Base-by-base conservation (phyloP, 2,888 invertebrate genomes). In the Cactoblastis cactorum region DNA sequence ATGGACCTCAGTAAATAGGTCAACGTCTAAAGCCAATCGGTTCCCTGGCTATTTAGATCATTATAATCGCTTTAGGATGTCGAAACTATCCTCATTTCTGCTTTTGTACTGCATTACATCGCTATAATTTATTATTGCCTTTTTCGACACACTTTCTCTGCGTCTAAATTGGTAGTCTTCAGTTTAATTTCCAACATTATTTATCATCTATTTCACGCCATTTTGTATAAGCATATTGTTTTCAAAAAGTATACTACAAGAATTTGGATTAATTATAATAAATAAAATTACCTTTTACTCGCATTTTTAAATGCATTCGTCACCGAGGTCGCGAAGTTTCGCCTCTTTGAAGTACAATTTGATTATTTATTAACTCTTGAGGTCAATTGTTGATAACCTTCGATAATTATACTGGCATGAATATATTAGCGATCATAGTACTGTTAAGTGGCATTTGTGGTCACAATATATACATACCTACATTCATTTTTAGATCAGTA, bases 371-470 rank as follows among this genome's bases (percentile, higher is more conserved):
- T 69, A 53, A 62, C 64, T 64, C 60, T 62, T 69, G 68, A 68
- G 73, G 71, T 68, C 69, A 62, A 56, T 59, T 60, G 60, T 63
- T 61, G 77, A 79, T 78, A 77, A 66, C 78, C 77, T 76, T 66
- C 65, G 53, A 33, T 68, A 22, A 38, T 33, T 34, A 49, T 15
- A 19, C 28, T 8, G 5, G 18, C 19, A 9, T 43, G 11, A 28
- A 28, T 48, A 9, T 24, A 37, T 48, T 38, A 38, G 24, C 32
- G n/a, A 35, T 37, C 37, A n/a, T 22, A 22, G 22, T 28, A 28
- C 28, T 38, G 32, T 48, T 37, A 14, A 47, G 14, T 15, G 11
- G 18, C 9, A 15, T 14, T n/a, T 11, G 43, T 32, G 22, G 8
- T 15, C 5, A 43, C 24, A n/a, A 12, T 14, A 9, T 17, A 17